These are phyloP conservation scores for Cephus pulcher DNA, from an alignment of 2,888 invertebrate genomes.

Conservation along the genomic window DNA sequence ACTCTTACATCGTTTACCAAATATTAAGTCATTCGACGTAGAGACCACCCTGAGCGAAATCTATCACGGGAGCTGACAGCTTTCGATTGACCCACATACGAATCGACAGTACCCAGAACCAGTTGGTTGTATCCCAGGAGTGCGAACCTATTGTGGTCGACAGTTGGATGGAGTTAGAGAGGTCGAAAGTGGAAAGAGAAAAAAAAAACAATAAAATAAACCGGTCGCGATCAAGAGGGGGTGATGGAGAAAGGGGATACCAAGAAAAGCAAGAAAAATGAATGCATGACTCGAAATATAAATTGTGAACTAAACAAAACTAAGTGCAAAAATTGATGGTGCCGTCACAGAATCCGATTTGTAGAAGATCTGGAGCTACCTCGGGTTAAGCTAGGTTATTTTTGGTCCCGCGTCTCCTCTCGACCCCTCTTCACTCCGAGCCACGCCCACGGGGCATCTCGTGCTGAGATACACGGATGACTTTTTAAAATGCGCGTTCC, in stretches of 20 bases:
- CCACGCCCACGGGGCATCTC: too few relatives aligned
- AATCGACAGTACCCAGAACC: too few relatives aligned
- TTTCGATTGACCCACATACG: constrained; percentile 42
- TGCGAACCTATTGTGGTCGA: constrained; percentile 18
- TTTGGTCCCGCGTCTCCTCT: constrained; percentile 23
- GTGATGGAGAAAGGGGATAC: too few relatives aligned
- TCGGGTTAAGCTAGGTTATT: constrained; percentile 41
- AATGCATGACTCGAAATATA: too few relatives aligned
- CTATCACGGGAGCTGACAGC: constrained; percentile 43
- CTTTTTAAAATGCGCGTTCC: neutral
- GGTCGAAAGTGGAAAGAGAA: neutral
- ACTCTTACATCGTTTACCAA: constrained; percentile 21
- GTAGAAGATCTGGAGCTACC: too few relatives aligned
- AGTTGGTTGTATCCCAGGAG: too few relatives aligned
- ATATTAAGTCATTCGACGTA: constrained; percentile 39
- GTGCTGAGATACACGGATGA: neutral
- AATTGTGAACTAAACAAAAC: too few relatives aligned
- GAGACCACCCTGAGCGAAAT: constrained; percentile 33
- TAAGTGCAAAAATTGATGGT: too few relatives aligned
- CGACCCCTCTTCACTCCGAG: too few relatives aligned
- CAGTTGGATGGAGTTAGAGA: neutral
- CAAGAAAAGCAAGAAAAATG: too few relatives aligned
- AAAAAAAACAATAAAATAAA: neutral
- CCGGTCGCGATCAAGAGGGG: too few relatives aligned
- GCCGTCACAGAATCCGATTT: too few relatives aligned